Evolutionary conservation across 2,797 vertebrate species (phyloP).

Genomic region (Bradypodion pumilum): DNA sequence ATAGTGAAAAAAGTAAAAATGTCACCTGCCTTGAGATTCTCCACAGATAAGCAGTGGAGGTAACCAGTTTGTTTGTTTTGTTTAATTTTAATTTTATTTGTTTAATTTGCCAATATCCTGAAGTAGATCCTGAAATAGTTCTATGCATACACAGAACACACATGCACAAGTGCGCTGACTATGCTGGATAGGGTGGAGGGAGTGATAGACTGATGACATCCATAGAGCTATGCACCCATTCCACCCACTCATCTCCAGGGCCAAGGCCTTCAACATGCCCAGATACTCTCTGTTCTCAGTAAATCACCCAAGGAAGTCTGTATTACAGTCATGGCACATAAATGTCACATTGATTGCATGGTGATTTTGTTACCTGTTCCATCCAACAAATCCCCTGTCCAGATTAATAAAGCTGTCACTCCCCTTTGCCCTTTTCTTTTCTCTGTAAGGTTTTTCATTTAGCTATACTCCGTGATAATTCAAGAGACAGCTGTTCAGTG

Average conservation of each 20-base stretch:
- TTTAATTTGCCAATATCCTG: too few species aligned
- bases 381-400: not conserved
- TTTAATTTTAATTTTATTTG: too few species aligned
- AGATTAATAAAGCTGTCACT: not conserved
- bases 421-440: not conserved
- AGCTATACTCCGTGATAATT: constrained; percentile 25
- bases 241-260: not conserved
- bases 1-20: too few species aligned
- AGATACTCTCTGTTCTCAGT: not conserved
- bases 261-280: not conserved
- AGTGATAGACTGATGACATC: not conserved
- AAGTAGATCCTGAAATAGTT: not conserved
- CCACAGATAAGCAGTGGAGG: too few species aligned
- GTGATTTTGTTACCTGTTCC: not conserved
- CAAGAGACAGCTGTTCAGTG: not conserved
- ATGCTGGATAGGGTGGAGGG: not conserved
- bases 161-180: too few species aligned
- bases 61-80: too few species aligned
- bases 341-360: not conserved
- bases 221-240: not conserved
- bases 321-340: not conserved
- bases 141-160: not conserved
- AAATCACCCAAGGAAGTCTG: not conserved
- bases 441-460: not conserved
- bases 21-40: too few species aligned